These are phyloP conservation scores for Chrysocyon brachyurus DNA, from an alignment of 2,797 vertebrate species.

Conservation along the genomic window DNA sequence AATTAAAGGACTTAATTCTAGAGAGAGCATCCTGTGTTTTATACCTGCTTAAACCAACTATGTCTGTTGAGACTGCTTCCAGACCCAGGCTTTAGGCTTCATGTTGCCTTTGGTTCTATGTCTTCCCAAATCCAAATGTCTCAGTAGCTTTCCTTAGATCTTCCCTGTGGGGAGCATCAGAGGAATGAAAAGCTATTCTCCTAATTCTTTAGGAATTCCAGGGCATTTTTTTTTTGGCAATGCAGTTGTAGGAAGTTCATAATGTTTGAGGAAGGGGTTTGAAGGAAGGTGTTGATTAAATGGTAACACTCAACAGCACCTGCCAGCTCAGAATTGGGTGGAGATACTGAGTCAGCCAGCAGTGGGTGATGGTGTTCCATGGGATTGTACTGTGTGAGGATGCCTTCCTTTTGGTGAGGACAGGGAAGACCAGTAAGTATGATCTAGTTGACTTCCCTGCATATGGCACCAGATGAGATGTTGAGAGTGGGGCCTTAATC, in stretches of 20 bases:
- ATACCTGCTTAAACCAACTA: background rate
- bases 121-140: background rate
- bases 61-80: background rate
- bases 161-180: background rate
- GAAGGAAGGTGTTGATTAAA: background rate
- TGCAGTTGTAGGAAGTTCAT: background rate
- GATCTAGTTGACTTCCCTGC: background rate
- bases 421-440: background rate
- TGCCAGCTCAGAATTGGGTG: background rate
- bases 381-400: background rate
- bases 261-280: background rate
- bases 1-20: conserved; percentile 39
- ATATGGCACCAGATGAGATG: background rate
- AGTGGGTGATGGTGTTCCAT: background rate
- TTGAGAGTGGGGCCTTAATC: background rate
- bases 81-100: background rate
- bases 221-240: background rate
- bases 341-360: background rate
- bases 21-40: background rate
- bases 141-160: background rate
- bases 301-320: background rate
- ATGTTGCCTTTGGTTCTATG: background rate
- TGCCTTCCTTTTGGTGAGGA: background rate
- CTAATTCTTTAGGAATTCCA: background rate
- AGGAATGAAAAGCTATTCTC: background rate